Conservation (phyloP, 2,888 invertebrate species). For the Acrocera orbiculus region DNA sequence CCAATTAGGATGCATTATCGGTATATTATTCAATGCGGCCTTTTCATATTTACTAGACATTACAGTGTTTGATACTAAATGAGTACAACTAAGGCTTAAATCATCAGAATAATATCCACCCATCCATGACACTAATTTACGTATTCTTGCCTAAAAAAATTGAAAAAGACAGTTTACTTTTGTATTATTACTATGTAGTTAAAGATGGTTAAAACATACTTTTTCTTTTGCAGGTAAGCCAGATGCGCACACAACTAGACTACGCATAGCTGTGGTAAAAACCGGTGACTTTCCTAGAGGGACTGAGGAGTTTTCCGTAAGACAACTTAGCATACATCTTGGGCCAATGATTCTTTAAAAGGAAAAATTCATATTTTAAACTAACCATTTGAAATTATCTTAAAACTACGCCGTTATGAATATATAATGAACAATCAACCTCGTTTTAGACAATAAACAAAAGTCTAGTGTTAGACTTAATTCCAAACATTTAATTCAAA, state of each 20-base stretch:
- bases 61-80: constrained; percentile 62
- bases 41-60: constrained; percentile 59
- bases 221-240: constrained; percentile 36
- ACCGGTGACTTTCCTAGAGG: constrained; percentile 61
- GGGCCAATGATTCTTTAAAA: constrained; percentile 62
- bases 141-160: constrained; percentile 36
- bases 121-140: constrained; percentile 52
- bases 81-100: constrained; percentile 51
- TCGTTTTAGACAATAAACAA: too few species aligned
- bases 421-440: too few species aligned
- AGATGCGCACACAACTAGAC: constrained; percentile 48
- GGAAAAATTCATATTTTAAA: constrained; percentile 3
- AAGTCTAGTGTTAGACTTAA: too few species aligned
- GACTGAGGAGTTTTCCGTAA: constrained; percentile 50
- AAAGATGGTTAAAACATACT: constrained; percentile 17
- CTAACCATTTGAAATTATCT: not conserved
- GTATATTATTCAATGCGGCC: constrained; percentile 32
- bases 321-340: constrained; percentile 55
- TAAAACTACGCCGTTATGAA: too few species aligned
- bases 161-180: too few species aligned
- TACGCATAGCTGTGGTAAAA: constrained; percentile 64
- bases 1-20: constrained; percentile 65
- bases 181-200: too few species aligned
- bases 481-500: too few species aligned
- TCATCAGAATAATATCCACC: constrained; percentile 51